Base-by-base conservation (phyloP, 1,140 invertebrate species). In the Asobara japonica region DNA sequence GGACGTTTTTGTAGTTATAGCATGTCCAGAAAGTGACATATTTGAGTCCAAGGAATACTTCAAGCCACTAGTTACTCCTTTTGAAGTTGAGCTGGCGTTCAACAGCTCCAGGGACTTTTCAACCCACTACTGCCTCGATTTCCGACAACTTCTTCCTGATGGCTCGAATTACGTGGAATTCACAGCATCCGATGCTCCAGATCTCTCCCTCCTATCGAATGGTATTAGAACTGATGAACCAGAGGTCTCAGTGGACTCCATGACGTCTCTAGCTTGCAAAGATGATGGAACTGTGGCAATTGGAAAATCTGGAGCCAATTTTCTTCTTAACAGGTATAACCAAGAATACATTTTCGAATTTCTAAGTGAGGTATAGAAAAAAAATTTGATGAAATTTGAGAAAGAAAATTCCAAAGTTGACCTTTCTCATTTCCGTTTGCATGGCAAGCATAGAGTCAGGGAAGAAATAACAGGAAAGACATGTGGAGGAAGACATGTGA, bases 41-140 rank as follows among this genome's bases (percentile, higher is more conserved):
- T 92, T 95, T 75, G 93, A 95, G 80, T 93, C 91, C 48, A 91
- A 93, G 79, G 96, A 98, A 36, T 97, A 95, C 83, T 94, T 95
- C 69, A 94, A 94, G 79, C 96, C 97, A 4, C 91, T 99, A 60
- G 91, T 97, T 1, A 96, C 95, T n/a, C 94, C 96, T 3, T 97
- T 92, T 87, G 97, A 99, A 87, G 88, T 98, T 38, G 97, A 98
- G 88, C 88, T 97, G 31, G 97, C 97, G 3, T 90, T 96, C 45
- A 94, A 94, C 76, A 89, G 86, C 77, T 81, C 88, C 69, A 79
- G 94, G 86, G 84, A 89, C 77, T 89, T 89, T 78, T 88, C 89
- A 81, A 84, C 88, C 74, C 89, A 91, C 29, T 94, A 94, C 83
- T 88, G 92, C 16, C 91, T 92, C 48, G 94, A 97, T 81, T 97